Evolutionary conservation across 1,140 invertebrate genomes (phyloP), one percentile per base, ranked within the genome.

Genomic region (Trissolcus basalis): DNA sequence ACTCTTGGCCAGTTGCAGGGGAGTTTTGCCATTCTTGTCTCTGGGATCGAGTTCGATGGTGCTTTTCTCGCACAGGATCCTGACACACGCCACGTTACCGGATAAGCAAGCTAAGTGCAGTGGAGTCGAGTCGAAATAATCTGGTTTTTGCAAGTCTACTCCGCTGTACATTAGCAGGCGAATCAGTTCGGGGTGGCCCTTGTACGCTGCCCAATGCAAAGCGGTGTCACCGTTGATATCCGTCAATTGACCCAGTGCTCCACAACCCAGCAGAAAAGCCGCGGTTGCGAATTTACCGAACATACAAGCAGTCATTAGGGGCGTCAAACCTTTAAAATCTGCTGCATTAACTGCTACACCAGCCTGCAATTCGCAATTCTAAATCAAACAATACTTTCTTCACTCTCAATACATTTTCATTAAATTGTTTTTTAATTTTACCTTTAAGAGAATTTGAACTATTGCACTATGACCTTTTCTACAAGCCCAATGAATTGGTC

Each of bases 181-280:
- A 75, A 97, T 96, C 49, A 97, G 84, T 80, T 97, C 96, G 0
- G 94, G 92, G 80, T 96, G 94, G 0, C 96, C 96, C 89, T 97
- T 97, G 84, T 97, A 97, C 1, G 94, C 94, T 0, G 96, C 96
- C 96, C 96, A 98, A 80, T 98, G 96, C 4, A 97, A 86, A 0
- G 96, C 96, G 4, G 95, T 96, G 77, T 98, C 96, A 0, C 96
- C 96, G 84, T 97, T 97, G 72, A 96, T 95, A 81, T 98, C 96
- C 5, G 94, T 94, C 3, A 97, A 86, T 81, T 96, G 92, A 65
- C 96, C 93, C 0, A 94, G 87, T 10, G 94, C 95, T 19, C 94
- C 95, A 91, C 95, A 96, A 8, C 96, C 96, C 47, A 98, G 90
- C 0, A 98, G 88, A 88, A 95, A 97, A 0, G 95, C 94, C 0